Conservation (phyloP, 2,797 vertebrate species). For the Leuciscus waleckii region DNA sequence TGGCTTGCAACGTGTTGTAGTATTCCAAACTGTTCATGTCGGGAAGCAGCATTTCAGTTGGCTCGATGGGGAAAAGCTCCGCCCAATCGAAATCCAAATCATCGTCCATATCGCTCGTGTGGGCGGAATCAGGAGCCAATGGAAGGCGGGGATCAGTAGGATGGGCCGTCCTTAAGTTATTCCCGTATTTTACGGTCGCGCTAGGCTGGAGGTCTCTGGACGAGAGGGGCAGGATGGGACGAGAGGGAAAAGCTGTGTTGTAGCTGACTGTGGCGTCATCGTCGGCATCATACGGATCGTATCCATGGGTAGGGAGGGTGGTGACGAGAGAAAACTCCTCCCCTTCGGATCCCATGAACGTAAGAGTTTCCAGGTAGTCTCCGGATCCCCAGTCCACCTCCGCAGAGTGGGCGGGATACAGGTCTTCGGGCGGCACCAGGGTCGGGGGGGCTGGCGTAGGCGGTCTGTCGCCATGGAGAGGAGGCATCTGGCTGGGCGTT, state of each 20-base stretch:
- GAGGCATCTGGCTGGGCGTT: constrained; percentile 77
- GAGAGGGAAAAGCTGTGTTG: constrained; percentile 82
- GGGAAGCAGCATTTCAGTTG: constrained; percentile 70
- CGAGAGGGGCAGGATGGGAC: constrained; percentile 80
- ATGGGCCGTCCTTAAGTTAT: constrained; percentile 45
- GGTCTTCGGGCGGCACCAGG: constrained; percentile 67
- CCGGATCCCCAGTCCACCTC: constrained; percentile 87
- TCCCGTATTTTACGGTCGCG: constrained; percentile 40
- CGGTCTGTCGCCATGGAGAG: constrained; percentile 71
- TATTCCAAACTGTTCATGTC: constrained; percentile 76
- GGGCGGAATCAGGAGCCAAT: constrained; percentile 57
- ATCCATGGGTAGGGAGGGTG: constrained; percentile 72
- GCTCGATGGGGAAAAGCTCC: constrained; percentile 69
- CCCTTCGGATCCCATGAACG: constrained; percentile 76
- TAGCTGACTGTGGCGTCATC: constrained; percentile 74
- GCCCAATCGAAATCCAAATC: constrained; percentile 68
- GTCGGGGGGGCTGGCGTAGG: constrained; percentile 78
- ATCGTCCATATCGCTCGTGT: constrained; percentile 66
- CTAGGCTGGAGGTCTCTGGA: constrained; percentile 67
- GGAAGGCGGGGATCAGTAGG: constrained; percentile 63
- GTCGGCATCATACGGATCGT: constrained; percentile 74
- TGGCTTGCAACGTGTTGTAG: constrained; percentile 74
- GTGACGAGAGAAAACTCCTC: constrained; percentile 76
- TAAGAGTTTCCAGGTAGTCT: constrained; percentile 85
- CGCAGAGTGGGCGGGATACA: constrained; percentile 71